phyloP scores from a whole-genome alignment of 1,140 invertebrate species.

The Drosophila pandora region DNA sequence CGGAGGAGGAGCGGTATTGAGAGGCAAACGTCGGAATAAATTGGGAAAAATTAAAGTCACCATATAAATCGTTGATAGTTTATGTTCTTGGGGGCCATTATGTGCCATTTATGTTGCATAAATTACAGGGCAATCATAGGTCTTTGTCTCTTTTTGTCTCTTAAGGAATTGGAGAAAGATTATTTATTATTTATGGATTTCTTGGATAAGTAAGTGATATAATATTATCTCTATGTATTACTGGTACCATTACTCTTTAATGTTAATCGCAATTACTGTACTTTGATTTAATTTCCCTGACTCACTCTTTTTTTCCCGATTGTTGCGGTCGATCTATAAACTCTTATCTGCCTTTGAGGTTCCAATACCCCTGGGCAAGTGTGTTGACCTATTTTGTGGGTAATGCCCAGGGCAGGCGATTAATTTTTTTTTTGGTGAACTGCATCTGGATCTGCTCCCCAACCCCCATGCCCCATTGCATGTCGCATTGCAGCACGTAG shows the following conservation, averaged over 20 bases:
- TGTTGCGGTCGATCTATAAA: conserved; percentile 1
- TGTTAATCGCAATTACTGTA: neutral
- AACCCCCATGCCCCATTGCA: neutral
- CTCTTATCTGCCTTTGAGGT: conserved; percentile 33
- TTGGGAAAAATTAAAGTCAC: conserved; percentile 44
- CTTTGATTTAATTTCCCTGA: conserved; percentile 9
- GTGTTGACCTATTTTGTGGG: conserved; percentile 45
- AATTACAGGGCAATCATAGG: conserved; percentile 65
- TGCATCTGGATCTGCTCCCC: neutral
- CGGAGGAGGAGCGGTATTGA: neutral
- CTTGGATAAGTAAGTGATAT: no score
- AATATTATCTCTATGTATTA: no score
- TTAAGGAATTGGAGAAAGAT: conserved; percentile 10
- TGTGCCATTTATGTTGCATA: conserved; percentile 75
- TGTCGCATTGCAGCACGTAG: conserved; percentile 56
- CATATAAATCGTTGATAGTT: conserved; percentile 50
- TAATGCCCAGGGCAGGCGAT: conserved; percentile 8
- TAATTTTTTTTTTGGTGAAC: neutral
- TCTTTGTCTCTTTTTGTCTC: conserved; percentile 19
- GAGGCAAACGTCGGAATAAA: conserved; percentile 28
- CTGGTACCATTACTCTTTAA: neutral
- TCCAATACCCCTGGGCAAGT: conserved; percentile 11
- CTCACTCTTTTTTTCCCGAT: conserved; percentile 11
- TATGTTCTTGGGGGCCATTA: conserved; percentile 53
- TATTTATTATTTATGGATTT: no score